phyloP scores from a whole-genome alignment of 2,888 invertebrate species.

The Drepanosiphum platanoidis region DNA sequence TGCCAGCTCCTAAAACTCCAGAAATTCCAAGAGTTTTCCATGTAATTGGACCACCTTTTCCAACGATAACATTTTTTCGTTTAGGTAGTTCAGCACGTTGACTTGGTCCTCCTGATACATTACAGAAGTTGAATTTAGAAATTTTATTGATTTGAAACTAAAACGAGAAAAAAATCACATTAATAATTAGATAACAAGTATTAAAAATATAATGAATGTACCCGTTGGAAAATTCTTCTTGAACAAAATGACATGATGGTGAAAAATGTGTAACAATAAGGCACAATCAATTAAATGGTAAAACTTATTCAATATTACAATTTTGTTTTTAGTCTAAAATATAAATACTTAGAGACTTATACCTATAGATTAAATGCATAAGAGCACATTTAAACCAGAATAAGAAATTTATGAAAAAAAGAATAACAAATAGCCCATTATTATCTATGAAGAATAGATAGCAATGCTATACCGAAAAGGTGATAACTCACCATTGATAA shows the following conservation, averaged over 20 bases:
- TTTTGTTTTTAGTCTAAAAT: too few relatives aligned
- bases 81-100: constrained; percentile 44
- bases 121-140: constrained; percentile 33
- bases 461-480: too few relatives aligned
- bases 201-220: constrained; percentile 6
- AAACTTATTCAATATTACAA: too few relatives aligned
- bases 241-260: constrained; percentile 28
- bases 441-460: too few relatives aligned
- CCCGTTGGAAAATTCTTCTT: constrained; percentile 41
- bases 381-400: too few relatives aligned
- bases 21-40: constrained; percentile 83
- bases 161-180: background rate
- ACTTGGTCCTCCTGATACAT: constrained; percentile 31
- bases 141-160: constrained; percentile 26
- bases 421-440: too few relatives aligned
- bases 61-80: constrained; percentile 12
- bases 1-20: constrained; percentile 74
- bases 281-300: too few relatives aligned
- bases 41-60: constrained; percentile 73
- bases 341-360: too few relatives aligned
- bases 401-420: too few relatives aligned
- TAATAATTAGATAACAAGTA: background rate
- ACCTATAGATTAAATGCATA: too few relatives aligned
- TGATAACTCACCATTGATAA: too few relatives aligned
- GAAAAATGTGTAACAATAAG: background rate